Conservation (phyloP, 1,140 invertebrate genomes). For the Drosophila lacteicornis region DNA sequence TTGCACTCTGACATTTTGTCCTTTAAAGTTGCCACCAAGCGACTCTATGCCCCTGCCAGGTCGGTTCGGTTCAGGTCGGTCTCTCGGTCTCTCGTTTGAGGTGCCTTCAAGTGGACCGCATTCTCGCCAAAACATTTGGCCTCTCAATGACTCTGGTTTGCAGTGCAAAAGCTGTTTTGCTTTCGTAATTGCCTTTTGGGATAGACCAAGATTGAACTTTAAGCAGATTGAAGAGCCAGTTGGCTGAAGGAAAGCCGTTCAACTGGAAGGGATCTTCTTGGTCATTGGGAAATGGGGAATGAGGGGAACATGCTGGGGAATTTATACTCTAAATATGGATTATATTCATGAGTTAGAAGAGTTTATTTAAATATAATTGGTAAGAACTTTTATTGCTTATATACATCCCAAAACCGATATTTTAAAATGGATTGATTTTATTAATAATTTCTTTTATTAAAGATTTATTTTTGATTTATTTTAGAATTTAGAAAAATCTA, state of each 20-base stretch:
- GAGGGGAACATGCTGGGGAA: too few species aligned
- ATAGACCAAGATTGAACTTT: slow-evolving; percentile 7
- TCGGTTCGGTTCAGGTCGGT: neutral
- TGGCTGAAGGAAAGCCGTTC: neutral
- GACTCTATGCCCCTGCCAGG: neutral
- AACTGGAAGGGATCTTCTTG: slow-evolving; percentile 3
- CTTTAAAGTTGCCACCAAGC: slow-evolving; percentile 9
- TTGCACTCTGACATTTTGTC: slow-evolving; percentile 19
- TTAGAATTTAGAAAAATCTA: too few species aligned
- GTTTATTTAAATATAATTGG: too few species aligned
- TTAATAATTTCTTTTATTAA: too few species aligned
- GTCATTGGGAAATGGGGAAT: neutral
- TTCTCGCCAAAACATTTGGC: slow-evolving; percentile 43
- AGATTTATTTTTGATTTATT: too few species aligned
- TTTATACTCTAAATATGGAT: neutral
- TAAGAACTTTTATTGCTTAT: too few species aligned
- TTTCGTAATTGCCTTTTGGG: slow-evolving; percentile 29
- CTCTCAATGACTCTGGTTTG: slow-evolving; percentile 35
- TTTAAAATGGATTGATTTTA: too few species aligned
- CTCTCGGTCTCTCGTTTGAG: slow-evolving; percentile 26
- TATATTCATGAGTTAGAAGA: neutral
- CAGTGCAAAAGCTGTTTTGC: slow-evolving; percentile 27
- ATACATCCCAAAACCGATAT: too few species aligned
- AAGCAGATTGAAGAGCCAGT: slow-evolving; percentile 2
- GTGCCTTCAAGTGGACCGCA: slow-evolving; percentile 38